These are phyloP conservation scores for Triops longicaudatus DNA, from an alignment of 1,140 invertebrate genomes.

Conservation along the genomic window DNA sequence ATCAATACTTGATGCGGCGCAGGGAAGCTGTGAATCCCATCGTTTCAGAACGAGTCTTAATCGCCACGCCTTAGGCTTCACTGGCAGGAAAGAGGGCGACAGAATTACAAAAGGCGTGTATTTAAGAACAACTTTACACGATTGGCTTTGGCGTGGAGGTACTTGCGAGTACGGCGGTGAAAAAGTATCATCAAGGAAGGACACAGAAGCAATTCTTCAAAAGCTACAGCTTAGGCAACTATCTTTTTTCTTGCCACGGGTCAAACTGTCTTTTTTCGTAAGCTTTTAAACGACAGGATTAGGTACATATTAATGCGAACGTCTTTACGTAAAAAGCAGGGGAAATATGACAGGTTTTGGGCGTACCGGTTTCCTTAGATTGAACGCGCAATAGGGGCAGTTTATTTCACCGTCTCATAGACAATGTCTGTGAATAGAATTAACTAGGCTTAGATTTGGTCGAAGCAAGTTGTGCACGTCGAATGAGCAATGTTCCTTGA, in stretches of 20 bases:
- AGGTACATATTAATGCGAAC: too few relatives aligned
- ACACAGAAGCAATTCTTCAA: too few relatives aligned
- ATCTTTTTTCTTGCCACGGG: too few relatives aligned
- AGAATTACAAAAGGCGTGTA: not conserved
- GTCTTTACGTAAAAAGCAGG: not conserved
- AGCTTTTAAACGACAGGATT: too few relatives aligned
- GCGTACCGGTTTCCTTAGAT: not conserved
- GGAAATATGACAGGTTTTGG: not conserved
- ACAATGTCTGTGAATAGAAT: not conserved
- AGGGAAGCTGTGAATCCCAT: not conserved
- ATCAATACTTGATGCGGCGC: slow-evolving; percentile 11
- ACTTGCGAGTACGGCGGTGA: not conserved
- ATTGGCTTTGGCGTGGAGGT: not conserved
- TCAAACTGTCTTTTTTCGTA: too few relatives aligned
- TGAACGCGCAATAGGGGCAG: not conserved
- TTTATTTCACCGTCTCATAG: not conserved
- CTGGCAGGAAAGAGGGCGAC: not conserved
- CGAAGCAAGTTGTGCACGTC: not conserved
- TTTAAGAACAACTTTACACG: not conserved
- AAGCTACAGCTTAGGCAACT: too few relatives aligned
- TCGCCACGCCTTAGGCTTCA: slow-evolving; percentile 5
- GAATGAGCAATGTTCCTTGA: slow-evolving; percentile 1
- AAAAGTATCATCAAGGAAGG: not conserved
- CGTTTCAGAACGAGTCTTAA: not conserved
- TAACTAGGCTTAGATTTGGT: not conserved